A percentile compares a stretch with the other conserved stretches of the same genome.
Evolutionary conservation across 1,140 invertebrate genomes (phyloP).

Genomic region (Copidosoma floridanum): DNA sequence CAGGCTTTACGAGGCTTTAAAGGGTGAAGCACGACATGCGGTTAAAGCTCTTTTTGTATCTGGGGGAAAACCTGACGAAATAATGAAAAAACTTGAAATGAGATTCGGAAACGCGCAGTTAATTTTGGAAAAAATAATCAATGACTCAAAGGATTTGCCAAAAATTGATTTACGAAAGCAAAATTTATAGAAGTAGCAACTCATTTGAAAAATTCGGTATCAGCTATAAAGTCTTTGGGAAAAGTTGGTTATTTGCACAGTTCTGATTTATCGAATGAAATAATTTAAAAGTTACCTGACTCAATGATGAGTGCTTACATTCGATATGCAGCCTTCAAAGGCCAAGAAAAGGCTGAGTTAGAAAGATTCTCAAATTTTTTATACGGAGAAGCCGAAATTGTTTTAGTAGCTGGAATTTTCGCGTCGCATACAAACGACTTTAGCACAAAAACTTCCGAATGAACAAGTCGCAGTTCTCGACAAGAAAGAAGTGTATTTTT

Average conservation of each 20-base stretch:
- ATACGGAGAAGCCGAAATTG: too few species aligned
- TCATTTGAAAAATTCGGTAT: not conserved
- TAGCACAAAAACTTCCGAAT: too few species aligned
- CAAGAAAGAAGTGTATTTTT: too few species aligned
- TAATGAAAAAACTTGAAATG: not conserved
- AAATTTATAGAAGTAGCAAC: not conserved
- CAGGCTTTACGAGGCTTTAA: not conserved
- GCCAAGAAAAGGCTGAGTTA: too few species aligned
- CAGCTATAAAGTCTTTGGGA: not conserved
- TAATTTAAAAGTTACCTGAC: too few species aligned
- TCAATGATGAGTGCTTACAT: too few species aligned
- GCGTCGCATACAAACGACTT: too few species aligned
- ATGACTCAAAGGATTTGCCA: not conserved
- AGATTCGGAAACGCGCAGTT: constrained; percentile 2
- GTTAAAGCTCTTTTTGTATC: not conserved
- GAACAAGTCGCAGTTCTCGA: too few species aligned
- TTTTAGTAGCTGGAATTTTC: too few species aligned
- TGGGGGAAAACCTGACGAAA: not conserved
- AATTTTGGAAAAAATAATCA: constrained; percentile 2
- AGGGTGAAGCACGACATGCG: not conserved
- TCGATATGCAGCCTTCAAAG: too few species aligned
- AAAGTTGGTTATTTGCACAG: constrained; percentile 2
- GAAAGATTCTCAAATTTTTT: too few species aligned
- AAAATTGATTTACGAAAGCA: not conserved
- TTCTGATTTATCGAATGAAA: too few species aligned